These are phyloP conservation scores for Himalopsyche kuldschensis DNA, from an alignment of 2,888 invertebrate species.

Conservation along the genomic window DNA sequence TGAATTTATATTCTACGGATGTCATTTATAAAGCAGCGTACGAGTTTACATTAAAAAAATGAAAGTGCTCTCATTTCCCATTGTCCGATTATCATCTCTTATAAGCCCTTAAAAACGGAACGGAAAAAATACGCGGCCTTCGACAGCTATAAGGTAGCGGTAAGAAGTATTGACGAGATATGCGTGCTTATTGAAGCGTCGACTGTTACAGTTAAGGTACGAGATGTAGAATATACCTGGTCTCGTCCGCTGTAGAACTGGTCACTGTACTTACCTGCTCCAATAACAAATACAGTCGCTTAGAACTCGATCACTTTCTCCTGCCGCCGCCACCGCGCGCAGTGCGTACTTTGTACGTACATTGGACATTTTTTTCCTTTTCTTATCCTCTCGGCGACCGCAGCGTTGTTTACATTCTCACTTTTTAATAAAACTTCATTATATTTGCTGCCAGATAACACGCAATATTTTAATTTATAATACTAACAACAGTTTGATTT, in stretches of 20 bases:
- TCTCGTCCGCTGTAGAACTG: constrained; percentile 16
- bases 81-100: constrained; percentile 2
- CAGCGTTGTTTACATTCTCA: background rate
- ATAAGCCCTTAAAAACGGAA: background rate
- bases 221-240: background rate
- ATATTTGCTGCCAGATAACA: background rate
- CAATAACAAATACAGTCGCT: constrained; percentile 39
- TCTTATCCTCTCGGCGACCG: background rate
- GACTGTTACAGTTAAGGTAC: constrained; percentile 32
- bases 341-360: background rate
- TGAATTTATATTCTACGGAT: background rate
- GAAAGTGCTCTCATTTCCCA: background rate
- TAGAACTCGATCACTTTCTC: constrained; percentile 40
- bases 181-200: constrained; percentile 16
- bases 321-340: constrained; percentile 18
- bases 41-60: background rate
- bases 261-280: constrained; percentile 37
- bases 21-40: background rate
- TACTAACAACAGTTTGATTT: no score
- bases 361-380: background rate
- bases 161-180: constrained; percentile 5
- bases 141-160: background rate
- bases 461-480: background rate
- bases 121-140: constrained; percentile 1
- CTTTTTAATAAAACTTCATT: background rate